phyloP scores from a whole-genome alignment of 2,113 vertebrate genomes.

The Tonatia bakeri region DNA sequence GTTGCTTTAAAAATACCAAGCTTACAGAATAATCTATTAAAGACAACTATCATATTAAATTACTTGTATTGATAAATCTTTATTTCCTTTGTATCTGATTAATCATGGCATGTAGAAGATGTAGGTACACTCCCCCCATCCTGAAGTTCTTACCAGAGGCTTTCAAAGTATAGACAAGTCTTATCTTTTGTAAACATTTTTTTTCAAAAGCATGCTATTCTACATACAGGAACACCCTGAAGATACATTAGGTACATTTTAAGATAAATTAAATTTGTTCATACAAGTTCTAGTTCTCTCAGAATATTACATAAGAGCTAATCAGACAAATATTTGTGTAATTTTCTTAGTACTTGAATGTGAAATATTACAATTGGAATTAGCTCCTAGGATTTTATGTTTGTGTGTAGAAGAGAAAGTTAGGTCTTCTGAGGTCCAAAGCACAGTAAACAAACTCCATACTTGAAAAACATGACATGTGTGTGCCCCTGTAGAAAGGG shows the following conservation, averaged over 20 bases:
- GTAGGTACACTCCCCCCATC: not conserved
- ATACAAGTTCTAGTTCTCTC: not conserved
- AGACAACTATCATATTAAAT: not conserved
- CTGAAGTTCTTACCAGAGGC: not conserved
- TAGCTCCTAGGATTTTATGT: not conserved
- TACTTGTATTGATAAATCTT: not conserved
- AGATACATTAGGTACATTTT: not conserved
- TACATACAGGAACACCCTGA: not conserved
- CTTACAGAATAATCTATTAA: not conserved
- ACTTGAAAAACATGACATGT: not conserved
- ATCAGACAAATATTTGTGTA: not conserved
- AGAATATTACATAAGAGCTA: not conserved
- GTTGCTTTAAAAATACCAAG: not conserved
- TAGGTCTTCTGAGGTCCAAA: not conserved
- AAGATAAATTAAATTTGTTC: not conserved
- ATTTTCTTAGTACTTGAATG: not conserved
- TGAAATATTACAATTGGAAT: not conserved
- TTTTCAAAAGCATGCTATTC: not conserved
- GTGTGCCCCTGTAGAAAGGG: not conserved
- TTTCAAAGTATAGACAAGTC: not conserved
- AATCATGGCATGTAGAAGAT: not conserved
- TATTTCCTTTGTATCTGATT: not conserved
- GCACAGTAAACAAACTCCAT: not conserved
- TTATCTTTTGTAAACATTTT: not conserved
- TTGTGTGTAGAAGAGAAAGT: not conserved